A percentile compares a stretch with the other conserved stretches of the same genome.
These are phyloP conservation scores for Ficedula albicollis DNA, from an alignment of 2,797 vertebrate genomes.

Conservation along the genomic window DNA sequence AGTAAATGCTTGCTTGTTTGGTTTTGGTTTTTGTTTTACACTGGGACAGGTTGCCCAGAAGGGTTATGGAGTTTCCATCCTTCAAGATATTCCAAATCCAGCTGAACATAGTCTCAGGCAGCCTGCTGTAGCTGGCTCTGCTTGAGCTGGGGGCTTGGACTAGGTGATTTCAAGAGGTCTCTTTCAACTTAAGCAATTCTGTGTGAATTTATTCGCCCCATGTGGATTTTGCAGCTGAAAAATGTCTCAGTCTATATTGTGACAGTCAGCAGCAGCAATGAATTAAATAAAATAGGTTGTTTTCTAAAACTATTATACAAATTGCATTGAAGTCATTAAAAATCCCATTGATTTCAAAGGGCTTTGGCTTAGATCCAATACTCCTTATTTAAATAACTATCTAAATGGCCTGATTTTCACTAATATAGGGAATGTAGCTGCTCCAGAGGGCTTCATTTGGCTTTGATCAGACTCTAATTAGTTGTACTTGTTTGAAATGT, in stretches of 20 bases:
- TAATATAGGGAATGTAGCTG: slow-evolving; percentile 33
- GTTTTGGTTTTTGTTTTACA: neutral
- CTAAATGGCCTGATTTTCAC: slow-evolving; percentile 33
- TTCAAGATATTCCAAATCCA: neutral
- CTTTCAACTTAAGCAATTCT: neutral
- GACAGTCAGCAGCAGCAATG: neutral
- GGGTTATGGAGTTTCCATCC: neutral
- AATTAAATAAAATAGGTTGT: slow-evolving; percentile 16
- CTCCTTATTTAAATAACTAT: slow-evolving; percentile 35
- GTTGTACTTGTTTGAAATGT: slow-evolving; percentile 34
- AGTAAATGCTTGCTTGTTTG: neutral
- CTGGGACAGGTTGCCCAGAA: neutral
- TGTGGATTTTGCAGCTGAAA: neutral
- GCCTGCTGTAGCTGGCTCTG: neutral
- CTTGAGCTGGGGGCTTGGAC: neutral
- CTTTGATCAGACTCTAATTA: slow-evolving; percentile 61
- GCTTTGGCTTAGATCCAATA: slow-evolving; percentile 20
- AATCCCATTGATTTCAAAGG: slow-evolving; percentile 37
- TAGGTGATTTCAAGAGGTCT: neutral
- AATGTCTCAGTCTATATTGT: neutral
- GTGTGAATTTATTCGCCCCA: neutral
- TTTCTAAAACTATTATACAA: slow-evolving; percentile 1
- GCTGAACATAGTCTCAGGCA: accelerated
- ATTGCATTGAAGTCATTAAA: slow-evolving; percentile 35
- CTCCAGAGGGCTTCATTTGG: slow-evolving; percentile 26